phyloP scores from a whole-genome alignment of 2,888 invertebrate genomes.

The Flexamia atlantica region DNA sequence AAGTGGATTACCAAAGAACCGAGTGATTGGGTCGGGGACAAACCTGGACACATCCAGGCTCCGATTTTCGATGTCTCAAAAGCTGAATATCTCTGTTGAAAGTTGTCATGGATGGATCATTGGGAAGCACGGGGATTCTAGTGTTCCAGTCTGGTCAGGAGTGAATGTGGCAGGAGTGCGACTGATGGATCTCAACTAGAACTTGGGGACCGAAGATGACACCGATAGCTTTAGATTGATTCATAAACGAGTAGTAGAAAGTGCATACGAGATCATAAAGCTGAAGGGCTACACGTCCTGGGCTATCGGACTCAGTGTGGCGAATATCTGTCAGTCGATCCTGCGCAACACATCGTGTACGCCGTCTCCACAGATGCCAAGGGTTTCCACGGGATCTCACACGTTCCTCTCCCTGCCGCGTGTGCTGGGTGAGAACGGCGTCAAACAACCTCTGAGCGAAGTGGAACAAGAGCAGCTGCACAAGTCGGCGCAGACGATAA shows the following conservation, averaged over 20 bases:
- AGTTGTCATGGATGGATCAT: slow-evolving; percentile 96
- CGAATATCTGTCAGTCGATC: slow-evolving; percentile 82
- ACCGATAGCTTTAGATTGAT: slow-evolving; percentile 87
- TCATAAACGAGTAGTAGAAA: slow-evolving; percentile 82
- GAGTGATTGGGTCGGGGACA: slow-evolving; percentile 90
- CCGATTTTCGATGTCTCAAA: slow-evolving; percentile 91
- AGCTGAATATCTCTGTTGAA: slow-evolving; percentile 87
- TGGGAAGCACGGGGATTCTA: slow-evolving; percentile 92
- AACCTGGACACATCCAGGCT: slow-evolving; percentile 96
- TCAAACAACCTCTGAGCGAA: background rate
- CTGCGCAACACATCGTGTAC: slow-evolving; percentile 86
- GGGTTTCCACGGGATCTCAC: slow-evolving; percentile 90
- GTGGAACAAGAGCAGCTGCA: background rate
- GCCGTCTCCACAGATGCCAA: slow-evolving; percentile 88
- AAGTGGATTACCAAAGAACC: slow-evolving; percentile 89
- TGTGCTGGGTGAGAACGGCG: slow-evolving; percentile 83
- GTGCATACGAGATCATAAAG: slow-evolving; percentile 92
- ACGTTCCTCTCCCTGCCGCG: slow-evolving; percentile 93
- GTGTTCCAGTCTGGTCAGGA: slow-evolving; percentile 93
- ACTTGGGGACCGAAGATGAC: slow-evolving; percentile 85
- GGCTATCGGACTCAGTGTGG: slow-evolving; percentile 91
- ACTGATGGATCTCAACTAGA: slow-evolving; percentile 86
- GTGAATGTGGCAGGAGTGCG: slow-evolving; percentile 95
- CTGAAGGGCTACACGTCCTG: slow-evolving; percentile 95
- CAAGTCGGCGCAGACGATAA: slow-evolving; percentile 57